Base-by-base conservation (phyloP, 2,888 invertebrate genomes). In the Perizoma flavofasciatum region DNA sequence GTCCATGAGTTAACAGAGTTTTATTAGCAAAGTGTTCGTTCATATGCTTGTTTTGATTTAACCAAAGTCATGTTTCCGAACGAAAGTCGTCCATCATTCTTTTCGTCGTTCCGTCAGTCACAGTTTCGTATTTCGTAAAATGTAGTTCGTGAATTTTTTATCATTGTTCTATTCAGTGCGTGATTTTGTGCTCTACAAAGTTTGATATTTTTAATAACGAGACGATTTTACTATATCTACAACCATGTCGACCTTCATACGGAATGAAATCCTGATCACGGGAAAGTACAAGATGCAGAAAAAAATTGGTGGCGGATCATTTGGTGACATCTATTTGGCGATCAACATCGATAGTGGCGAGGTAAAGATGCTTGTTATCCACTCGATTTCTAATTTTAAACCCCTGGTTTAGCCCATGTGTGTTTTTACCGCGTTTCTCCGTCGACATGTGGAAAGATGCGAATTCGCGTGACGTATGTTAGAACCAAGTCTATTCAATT, bases 321-420 rank as follows among this genome's bases (percentile, higher is more conserved):
- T 99, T 92, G 99, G 99, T 86, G 99, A 99, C 93, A 99, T 99
- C 92, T 99, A 98, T 93, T 94, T 99, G 88, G 99, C 97, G 81
- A 97, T 97, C 93, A 97, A 98, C 94, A 95, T 97, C 85, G 95
- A 95, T 82, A 97, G 95, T 94, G 97, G 97, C 89, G 98, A 98
- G 95, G 96, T 96, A 93, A 77, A 63, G 63, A 69, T 60, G 60
- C 63, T 63, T 68, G 56, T 11, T 55, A 49, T 67, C 62, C 64
- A 63, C 52, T 63, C 65, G 60, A 66, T 63, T 65, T 66, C 59
- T 52, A 55, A 58, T 50, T 52, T 53, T 44, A 47, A 61, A 46
- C 33, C 54, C 51, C 35, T 49, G 43, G 33, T 46, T 8, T 45
- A 43, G 37, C 43, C 52, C 53, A 72, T 68, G 74, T 71, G 73